Evolutionary conservation across 1,140 invertebrate species (phyloP), one percentile per base, ranked within the genome.

Genomic region (Scaptodrosophila lebanonensis): DNA sequence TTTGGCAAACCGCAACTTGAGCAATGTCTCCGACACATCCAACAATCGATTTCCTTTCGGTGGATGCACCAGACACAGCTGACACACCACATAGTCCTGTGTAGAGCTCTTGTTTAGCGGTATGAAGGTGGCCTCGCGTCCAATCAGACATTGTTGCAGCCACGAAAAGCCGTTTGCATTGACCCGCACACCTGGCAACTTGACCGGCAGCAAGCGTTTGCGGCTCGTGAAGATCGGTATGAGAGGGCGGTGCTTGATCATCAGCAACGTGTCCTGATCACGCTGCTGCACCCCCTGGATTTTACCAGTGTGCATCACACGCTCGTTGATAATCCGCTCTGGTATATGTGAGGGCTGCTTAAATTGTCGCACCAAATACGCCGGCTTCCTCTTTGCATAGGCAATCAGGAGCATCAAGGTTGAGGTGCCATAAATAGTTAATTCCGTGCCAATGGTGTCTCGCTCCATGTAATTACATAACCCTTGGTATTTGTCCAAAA

Each of bases 401-500:
- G 83, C 83, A 25, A 85, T 66, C 8, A 77, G 35, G 17, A 85
- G 54, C 72, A 85, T 75, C 22, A 85, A 8, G 0, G 66, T 59
- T 0, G 83, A 79, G 4, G 77, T 83, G 25, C 83, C 77, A 17
- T 85, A 85, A 20, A 85, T 85, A 15, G 42, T 59, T 22, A 83
- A 20, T 9, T 83, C 64, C 25, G 69, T 85, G 44, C 83, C 83
- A 8, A 79, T 29, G 9, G 83, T 85, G 39, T 85, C 83, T 5
- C 62, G 72, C 36, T 85, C 83, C 83, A 85, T 40, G 30, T 79
- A 75, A 58, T 85, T 85, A 79, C 83, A 85, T 79, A 85, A 85
- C 56, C 51, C 56, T 12, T 72, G 44, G 47, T 83, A 85, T 47
- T 83, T 85, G 25, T 69, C 69, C 49, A 42, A 35, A 12, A 83